A percentile compares a stretch with the other conserved stretches of the same genome.
phyloP scores from a whole-genome alignment of 2,797 vertebrate genomes.

The Anguilla obscura region DNA sequence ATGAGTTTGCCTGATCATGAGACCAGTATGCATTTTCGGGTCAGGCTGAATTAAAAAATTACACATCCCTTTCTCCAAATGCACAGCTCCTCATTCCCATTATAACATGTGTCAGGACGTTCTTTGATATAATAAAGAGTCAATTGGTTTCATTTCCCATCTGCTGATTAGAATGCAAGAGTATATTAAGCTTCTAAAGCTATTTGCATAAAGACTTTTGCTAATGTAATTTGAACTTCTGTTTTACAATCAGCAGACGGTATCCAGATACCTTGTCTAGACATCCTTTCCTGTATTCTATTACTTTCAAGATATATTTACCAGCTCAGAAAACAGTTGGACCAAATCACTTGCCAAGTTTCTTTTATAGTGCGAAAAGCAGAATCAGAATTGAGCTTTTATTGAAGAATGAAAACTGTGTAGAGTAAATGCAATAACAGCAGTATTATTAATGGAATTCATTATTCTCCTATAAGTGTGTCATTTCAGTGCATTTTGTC shows the following conservation, averaged over 20 bases:
- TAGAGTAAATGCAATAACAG: neutral
- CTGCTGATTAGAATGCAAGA: conserved; percentile 62
- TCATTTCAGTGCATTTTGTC: neutral
- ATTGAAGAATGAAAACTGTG: neutral
- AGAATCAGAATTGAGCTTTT: neutral
- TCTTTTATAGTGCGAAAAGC: neutral
- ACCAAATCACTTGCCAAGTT: conserved; percentile 3
- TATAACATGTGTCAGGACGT: conserved; percentile 51
- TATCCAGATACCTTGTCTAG: neutral
- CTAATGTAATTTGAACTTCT: neutral
- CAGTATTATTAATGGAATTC: neutral
- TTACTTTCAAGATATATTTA: neutral
- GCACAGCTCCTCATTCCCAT: conserved; percentile 48
- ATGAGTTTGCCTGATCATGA: conserved; percentile 42
- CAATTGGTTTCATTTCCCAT: conserved; percentile 58
- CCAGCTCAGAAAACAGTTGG: neutral
- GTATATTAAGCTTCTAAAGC: conserved; percentile 57
- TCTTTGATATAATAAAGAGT: conserved; percentile 65
- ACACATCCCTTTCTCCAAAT: conserved; percentile 41
- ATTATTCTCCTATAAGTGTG: neutral
- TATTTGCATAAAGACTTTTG: conserved; percentile 45
- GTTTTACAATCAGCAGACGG: conserved; percentile 3
- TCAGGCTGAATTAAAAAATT: conserved; percentile 44
- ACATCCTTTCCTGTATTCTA: conserved; percentile 10
- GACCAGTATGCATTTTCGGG: conserved; percentile 36